Evolutionary conservation across 2,113 vertebrate genomes (phyloP).

Genomic region (Pantherophis guttatus): DNA sequence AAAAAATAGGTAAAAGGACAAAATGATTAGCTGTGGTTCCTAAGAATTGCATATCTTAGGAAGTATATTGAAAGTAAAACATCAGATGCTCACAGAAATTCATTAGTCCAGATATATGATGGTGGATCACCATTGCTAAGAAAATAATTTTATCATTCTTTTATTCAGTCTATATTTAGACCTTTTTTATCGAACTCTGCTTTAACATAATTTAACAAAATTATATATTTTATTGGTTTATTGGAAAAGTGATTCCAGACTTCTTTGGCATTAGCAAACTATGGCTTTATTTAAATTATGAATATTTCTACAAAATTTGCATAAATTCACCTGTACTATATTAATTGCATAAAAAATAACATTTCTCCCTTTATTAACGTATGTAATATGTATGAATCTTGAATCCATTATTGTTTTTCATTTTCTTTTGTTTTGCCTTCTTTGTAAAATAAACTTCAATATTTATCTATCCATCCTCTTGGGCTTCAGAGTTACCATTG

Average conservation of each 20-base stretch:
- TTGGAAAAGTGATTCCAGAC: background rate
- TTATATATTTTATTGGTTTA: slow-evolving; percentile 17
- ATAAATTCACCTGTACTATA: slow-evolving; percentile 39
- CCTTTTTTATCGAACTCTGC: background rate
- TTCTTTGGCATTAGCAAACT: slow-evolving; percentile 3
- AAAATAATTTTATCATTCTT: background rate
- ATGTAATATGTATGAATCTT: slow-evolving; percentile 45
- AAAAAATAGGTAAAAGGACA: background rate
- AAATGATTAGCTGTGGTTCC: background rate
- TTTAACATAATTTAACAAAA: background rate
- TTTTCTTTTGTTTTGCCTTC: slow-evolving; percentile 36
- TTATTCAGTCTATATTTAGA: background rate
- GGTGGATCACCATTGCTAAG: background rate
- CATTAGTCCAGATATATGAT: background rate
- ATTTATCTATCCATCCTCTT: slow-evolving; percentile 27
- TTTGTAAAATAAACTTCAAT: slow-evolving; percentile 19
- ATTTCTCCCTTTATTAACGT: slow-evolving; percentile 40
- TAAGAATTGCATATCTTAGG: background rate
- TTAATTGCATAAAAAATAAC: slow-evolving; percentile 42
- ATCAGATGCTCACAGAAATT: background rate
- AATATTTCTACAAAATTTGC: slow-evolving; percentile 23
- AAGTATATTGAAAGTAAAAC: background rate
- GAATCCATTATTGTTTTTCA: slow-evolving; percentile 46
- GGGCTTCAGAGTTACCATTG: slow-evolving; percentile 6
- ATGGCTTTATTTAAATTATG: background rate